Evolutionary conservation across 2,797 vertebrate species (phyloP).

Genomic region (Crenichthys baileyi): DNA sequence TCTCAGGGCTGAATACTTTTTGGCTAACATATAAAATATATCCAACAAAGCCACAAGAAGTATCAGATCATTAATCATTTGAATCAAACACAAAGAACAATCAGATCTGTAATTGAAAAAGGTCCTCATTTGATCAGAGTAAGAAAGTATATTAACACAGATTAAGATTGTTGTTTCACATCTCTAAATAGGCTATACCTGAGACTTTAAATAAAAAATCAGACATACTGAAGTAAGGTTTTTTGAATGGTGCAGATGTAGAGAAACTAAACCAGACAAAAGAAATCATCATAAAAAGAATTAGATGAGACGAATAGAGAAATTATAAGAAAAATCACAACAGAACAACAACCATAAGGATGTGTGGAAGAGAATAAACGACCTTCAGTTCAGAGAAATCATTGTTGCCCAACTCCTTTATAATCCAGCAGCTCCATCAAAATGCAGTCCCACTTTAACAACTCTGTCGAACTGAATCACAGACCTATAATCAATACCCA

Average conservation of each 20-base stretch:
- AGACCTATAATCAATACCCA: slow-evolving; percentile 46
- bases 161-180: not conserved
- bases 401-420: not conserved
- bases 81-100: not conserved
- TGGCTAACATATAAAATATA: not conserved
- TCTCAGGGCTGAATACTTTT: not conserved
- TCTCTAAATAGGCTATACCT: not conserved
- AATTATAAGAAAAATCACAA: not conserved
- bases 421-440: slow-evolving; percentile 16
- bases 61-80: not conserved
- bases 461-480: slow-evolving; percentile 43
- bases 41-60: not conserved
- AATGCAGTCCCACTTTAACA: slow-evolving; percentile 38
- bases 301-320: slow-evolving; percentile 16
- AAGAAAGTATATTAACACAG: not conserved
- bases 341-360: slow-evolving; percentile 20
- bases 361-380: slow-evolving; percentile 22
- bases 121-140: not conserved
- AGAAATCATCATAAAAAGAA: slow-evolving; percentile 12
- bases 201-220: slow-evolving; percentile 1
- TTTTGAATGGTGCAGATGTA: not conserved
- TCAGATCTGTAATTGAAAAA: not conserved
- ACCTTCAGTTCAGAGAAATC: slow-evolving; percentile 18
- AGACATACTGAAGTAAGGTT: not conserved
- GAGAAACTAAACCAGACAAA: slow-evolving; percentile 10